Evolutionary conservation across 2,113 vertebrate genomes (phyloP).

Genomic region (Mandrillus leucophaeus): DNA sequence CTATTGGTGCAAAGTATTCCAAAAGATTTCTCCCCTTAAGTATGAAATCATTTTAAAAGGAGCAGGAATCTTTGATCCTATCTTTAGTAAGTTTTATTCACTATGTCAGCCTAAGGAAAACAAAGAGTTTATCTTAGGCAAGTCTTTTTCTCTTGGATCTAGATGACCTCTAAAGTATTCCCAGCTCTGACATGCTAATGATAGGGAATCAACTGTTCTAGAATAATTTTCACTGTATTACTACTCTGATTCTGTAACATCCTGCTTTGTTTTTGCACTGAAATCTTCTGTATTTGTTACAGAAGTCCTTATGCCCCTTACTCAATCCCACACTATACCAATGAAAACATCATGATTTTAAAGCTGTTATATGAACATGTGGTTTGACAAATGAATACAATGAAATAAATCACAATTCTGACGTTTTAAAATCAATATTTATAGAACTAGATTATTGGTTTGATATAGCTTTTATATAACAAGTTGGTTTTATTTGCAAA

Average conservation of each 20-base stretch:
- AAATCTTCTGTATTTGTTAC: neutral
- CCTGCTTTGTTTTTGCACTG: neutral
- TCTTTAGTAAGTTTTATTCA: neutral
- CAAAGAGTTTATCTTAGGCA: neutral
- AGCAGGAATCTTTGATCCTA: neutral
- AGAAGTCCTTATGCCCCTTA: neutral
- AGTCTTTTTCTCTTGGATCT: neutral
- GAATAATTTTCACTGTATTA: neutral
- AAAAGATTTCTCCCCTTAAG: conserved; percentile 17
- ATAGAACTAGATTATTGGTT: neutral
- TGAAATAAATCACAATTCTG: neutral
- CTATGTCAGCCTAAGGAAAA: neutral
- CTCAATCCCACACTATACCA: neutral
- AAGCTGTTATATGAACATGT: neutral
- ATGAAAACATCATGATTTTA: conserved; percentile 32
- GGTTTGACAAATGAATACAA: neutral
- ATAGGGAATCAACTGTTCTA: neutral
- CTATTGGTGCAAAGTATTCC: neutral
- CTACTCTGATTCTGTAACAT: neutral
- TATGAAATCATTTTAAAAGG: neutral
- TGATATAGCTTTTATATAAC: neutral
- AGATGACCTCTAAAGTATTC: neutral
- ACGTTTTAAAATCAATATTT: neutral
- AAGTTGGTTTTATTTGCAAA: neutral
- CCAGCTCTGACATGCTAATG: neutral